Percentiles rank a stretch among this genome's conserved stretches.
Conservation (phyloP, 2,888 invertebrate species). For the Polymixis flavicincta region DNA sequence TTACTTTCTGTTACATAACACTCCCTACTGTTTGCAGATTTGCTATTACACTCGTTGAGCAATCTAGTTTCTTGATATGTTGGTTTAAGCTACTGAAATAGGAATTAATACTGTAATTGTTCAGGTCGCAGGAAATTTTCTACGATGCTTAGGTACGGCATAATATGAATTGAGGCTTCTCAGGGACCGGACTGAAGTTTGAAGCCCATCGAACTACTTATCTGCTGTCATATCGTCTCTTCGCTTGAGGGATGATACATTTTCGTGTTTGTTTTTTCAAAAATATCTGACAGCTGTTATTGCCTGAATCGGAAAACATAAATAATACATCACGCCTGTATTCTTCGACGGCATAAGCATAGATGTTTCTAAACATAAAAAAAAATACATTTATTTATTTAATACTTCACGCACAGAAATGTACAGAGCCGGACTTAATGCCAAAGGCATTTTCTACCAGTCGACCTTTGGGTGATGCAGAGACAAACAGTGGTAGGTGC, state of each 20-base stretch:
- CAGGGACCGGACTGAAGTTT: not conserved
- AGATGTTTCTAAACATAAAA: not conserved
- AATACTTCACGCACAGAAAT: too few relatives aligned
- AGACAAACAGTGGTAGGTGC: too few relatives aligned
- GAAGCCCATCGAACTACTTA: not conserved
- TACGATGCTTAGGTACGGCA: not conserved
- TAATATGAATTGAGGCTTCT: not conserved
- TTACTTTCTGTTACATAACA: slow-evolving; percentile 59
- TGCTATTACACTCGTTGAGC: slow-evolving; percentile 44
- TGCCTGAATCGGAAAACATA: not conserved
- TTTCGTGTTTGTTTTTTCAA: not conserved
- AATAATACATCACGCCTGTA: not conserved
- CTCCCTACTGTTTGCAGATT: slow-evolving; percentile 48
- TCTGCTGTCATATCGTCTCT: not conserved
- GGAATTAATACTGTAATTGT: not conserved
- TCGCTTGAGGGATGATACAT: too few relatives aligned
- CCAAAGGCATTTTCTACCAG: too few relatives aligned
- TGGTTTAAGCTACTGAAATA: slow-evolving; percentile 48
- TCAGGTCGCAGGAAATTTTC: not conserved
- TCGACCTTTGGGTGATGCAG: too few relatives aligned
- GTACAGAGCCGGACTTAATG: too few relatives aligned
- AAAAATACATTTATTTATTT: too few relatives aligned
- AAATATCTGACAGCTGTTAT: not conserved
- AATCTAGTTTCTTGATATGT: slow-evolving; percentile 53
- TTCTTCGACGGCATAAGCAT: not conserved